Percentiles rank a stretch among this genome's conserved stretches.
Conservation (phyloP, 1,140 invertebrate genomes). For the Leptopilina boulardi region DNA sequence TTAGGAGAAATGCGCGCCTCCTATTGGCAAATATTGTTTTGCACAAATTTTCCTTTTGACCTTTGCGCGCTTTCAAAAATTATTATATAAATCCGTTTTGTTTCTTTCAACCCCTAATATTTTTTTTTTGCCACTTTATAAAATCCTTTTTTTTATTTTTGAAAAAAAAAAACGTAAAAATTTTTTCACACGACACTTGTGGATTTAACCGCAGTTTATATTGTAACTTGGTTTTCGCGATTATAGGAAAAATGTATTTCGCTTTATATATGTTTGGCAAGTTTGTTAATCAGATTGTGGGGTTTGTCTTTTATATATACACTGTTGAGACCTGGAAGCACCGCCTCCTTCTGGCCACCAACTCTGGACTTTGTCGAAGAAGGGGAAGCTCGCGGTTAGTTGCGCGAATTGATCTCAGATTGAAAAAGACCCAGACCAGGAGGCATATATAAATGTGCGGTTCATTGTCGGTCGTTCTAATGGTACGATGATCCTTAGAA, state of each 20-base stretch:
- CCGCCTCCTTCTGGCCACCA: conserved; percentile 58
- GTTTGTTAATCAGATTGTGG: conserved; percentile 71
- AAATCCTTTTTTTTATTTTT: too few species aligned
- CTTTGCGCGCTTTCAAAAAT: background rate
- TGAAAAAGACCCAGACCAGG: conserved; percentile 36
- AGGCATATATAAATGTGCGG: too few species aligned
- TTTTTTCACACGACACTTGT: conserved; percentile 4
- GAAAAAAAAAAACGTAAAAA: too few species aligned
- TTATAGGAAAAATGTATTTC: conserved; percentile 12
- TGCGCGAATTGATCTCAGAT: conserved; percentile 47
- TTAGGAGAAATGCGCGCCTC: background rate
- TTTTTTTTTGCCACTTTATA: too few species aligned
- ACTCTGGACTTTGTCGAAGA: conserved; percentile 24
- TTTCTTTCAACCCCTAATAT: background rate
- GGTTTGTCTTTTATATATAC: conserved; percentile 72
- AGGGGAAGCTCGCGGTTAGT: conserved; percentile 36
- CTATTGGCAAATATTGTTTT: background rate
- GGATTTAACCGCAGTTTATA: background rate
- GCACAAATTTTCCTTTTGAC: background rate
- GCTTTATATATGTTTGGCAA: conserved; percentile 61
- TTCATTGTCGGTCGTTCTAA: conserved; percentile 25
- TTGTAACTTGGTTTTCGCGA: background rate
- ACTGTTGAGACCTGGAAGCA: conserved; percentile 53
- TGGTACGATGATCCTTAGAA: background rate
- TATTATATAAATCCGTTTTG: too few species aligned